Base-by-base conservation (phyloP, 2,888 invertebrate species). In the Hetaerina titia region DNA sequence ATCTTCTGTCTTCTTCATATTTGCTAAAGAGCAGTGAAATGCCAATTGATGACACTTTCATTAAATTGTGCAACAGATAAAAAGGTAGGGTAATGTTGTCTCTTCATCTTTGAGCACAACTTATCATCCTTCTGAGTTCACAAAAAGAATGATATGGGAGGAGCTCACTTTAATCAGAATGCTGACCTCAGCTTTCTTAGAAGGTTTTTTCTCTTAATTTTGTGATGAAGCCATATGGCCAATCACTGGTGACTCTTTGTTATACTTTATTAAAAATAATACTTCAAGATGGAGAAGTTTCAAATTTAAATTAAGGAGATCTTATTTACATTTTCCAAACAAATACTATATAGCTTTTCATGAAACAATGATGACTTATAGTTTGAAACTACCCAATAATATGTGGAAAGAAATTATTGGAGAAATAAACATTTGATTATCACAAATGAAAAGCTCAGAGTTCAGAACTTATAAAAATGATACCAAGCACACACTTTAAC, bases 1-100 rank as follows among this genome's bases (percentile, higher is more conserved):
- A 81, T 81, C 81, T 81, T 81, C 81, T 81, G 81, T 81, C 81
- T 81, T 81, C 81, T 31, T 81, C 81, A 4, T 31, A 81, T 15
- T 81, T 31, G 22, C 9, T 8, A 45, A 31, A 81, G 81, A 31
- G 81, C 13, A 81, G 31, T 81, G 31, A 81, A 81, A 81, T 31
- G 81, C 81, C 31, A 81, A 15, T 81, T 81, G 81, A 81, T 81
- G 31, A 13, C 31, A 81, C 13, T 7, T 9, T 9, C 81, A 81
- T 22, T 11, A 31, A 5, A 81, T 15, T 81, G 22, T 13, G 13
- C 81, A 25, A 81, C 69, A 69, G 6, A 31, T 81, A 81, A 31
- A 15, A 25, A 11, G 31, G 25, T 81, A 31, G 31, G n/a, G 22
- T 31, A 81, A 69, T 69, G 69, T 69, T 22, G 81, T 81, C 81